phyloP scores from a whole-genome alignment of 2,797 vertebrate species.

The Cynopterus sphinx region DNA sequence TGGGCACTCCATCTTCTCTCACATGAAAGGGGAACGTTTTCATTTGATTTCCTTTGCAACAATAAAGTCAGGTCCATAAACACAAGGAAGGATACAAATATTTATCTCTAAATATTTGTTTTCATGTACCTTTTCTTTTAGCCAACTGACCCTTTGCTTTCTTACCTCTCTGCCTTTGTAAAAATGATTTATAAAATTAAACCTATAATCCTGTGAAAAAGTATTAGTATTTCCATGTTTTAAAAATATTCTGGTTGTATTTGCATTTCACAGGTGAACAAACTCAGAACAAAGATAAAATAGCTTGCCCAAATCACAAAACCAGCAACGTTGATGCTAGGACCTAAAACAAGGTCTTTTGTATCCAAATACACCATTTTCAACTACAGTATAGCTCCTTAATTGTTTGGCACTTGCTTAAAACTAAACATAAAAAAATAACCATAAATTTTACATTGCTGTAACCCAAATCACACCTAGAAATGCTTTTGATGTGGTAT shows the following conservation, averaged over 20 bases:
- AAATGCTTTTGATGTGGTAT: not conserved
- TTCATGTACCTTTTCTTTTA: not conserved
- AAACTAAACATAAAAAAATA: not conserved
- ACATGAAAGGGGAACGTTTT: not conserved
- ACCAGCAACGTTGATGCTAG: not conserved
- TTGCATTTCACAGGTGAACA: not conserved
- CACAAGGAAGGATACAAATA: too few relatives aligned
- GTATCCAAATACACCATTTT: not conserved
- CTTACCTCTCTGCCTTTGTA: not conserved
- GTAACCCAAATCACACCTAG: not conserved
- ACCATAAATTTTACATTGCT: not conserved
- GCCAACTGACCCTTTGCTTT: not conserved
- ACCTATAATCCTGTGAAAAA: not conserved
- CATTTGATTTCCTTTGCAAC: not conserved
- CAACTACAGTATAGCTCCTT: not conserved
- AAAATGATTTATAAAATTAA: slow-evolving; percentile 2
- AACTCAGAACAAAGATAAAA: not conserved
- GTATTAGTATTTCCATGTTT: not conserved
- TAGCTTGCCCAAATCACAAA: not conserved
- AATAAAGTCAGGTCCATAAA: not conserved
- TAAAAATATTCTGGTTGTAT: not conserved
- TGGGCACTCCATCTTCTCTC: not conserved
- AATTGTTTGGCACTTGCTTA: not conserved
- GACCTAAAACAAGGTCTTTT: not conserved
- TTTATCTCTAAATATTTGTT: not conserved